Conservation (phyloP, 2,888 invertebrate genomes). For the Mythimna impura region DNA sequence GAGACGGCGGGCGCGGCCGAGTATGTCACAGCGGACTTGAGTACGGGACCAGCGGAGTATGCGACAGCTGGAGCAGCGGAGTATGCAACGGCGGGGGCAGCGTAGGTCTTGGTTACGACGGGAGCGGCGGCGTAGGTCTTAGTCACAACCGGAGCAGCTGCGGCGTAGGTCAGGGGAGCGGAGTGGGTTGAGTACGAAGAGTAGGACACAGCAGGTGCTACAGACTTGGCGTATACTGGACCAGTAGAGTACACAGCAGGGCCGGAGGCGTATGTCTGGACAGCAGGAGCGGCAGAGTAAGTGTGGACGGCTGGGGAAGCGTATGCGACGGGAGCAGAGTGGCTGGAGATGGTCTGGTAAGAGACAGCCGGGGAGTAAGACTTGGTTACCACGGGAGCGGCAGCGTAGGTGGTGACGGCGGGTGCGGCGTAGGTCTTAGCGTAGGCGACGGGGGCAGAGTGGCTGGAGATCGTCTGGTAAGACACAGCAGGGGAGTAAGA, state of each 20-base stretch:
- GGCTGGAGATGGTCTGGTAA: conserved; percentile 75
- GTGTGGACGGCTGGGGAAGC: conserved; percentile 65
- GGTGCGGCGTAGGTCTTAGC: conserved; percentile 76
- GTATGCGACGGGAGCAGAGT: conserved; percentile 75
- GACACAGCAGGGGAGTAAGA: conserved; percentile 76
- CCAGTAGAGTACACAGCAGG: conserved; percentile 70
- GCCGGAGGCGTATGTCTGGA: conserved; percentile 62
- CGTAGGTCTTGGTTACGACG: conserved; percentile 73
- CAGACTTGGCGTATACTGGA: conserved; percentile 62
- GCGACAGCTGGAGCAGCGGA: conserved; percentile 76
- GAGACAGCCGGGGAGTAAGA: conserved; percentile 78
- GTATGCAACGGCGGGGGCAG: conserved; percentile 71
- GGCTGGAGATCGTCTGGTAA: conserved; percentile 73
- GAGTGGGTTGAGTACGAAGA: conserved; percentile 79
- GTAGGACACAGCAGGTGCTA: conserved; percentile 73
- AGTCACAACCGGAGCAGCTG: conserved; percentile 89
- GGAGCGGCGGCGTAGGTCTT: conserved; percentile 80
- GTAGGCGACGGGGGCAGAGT: conserved; percentile 78
- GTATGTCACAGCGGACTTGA: conserved; percentile 82
- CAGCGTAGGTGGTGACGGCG: conserved; percentile 67
- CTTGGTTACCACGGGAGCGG: conserved; percentile 76
- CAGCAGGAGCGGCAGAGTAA: conserved; percentile 66
- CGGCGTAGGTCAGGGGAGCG: conserved; percentile 67
- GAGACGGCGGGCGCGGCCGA: conserved; percentile 91
- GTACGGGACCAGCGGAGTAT: conserved; percentile 66